Conservation (phyloP, 1,140 invertebrate species). For the Trypoxylus dichotomus region DNA sequence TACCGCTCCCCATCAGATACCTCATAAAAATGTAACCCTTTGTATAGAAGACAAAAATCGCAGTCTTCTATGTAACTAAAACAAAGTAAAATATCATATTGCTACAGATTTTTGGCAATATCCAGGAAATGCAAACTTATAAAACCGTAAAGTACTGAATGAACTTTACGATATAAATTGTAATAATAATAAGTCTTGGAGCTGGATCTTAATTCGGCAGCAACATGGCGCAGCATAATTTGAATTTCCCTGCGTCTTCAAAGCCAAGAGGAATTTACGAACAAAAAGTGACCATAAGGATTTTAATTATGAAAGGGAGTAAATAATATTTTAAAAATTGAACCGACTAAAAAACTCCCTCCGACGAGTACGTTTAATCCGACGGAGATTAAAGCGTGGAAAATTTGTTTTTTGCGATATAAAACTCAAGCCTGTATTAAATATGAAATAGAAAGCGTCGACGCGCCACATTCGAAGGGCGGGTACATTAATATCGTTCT, state of each 20-base stretch:
- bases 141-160: no score
- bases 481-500: not conserved
- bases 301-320: conserved; percentile 1
- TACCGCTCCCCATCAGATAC: no score
- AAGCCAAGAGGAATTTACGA: not conserved
- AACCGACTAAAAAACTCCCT: not conserved
- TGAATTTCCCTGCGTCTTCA: not conserved
- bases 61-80: no score
- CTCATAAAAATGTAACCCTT: no score
- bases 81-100: no score
- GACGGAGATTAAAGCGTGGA: not conserved
- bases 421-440: conserved; percentile 4
- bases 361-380: not conserved
- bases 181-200: no score
- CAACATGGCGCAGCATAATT: not conserved
- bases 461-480: not conserved
- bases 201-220: not conserved
- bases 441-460: not conserved
- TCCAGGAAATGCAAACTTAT: no score
- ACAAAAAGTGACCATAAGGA: not conserved
- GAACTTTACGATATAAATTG: no score
- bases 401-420: not conserved
- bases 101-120: no score
- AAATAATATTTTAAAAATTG: conserved; percentile 14
- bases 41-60: no score